Evolutionary conservation across 2,797 vertebrate species (phyloP).

Genomic region (Halcyon leucocephala): DNA sequence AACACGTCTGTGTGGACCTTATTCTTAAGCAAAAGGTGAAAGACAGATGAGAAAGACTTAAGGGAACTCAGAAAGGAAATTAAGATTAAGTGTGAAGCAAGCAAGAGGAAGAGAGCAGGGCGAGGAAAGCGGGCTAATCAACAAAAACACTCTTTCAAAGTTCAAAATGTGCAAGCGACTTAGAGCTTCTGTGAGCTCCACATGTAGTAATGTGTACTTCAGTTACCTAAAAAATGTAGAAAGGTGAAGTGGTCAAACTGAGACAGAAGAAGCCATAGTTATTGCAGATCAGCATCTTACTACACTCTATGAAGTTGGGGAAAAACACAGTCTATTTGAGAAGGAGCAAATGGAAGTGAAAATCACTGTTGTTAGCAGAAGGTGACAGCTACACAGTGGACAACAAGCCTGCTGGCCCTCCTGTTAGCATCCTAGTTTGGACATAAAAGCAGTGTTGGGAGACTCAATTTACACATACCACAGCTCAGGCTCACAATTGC

Average conservation of each 20-base stretch:
- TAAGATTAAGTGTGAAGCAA: background rate
- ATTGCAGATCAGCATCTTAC: background rate
- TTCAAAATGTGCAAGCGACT: background rate
- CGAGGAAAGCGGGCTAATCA: background rate
- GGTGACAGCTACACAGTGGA: background rate
- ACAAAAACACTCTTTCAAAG: background rate
- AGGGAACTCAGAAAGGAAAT: background rate
- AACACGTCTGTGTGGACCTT: background rate
- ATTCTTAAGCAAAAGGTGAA: background rate
- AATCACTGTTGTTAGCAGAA: background rate
- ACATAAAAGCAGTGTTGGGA: background rate
- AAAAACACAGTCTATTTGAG: background rate
- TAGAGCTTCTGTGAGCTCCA: background rate
- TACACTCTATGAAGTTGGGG: background rate
- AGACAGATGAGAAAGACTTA: background rate
- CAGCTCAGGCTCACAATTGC: background rate
- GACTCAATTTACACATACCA: background rate
- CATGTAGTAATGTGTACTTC: rapidly evolving
- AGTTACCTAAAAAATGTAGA: background rate
- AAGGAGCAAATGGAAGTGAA: background rate
- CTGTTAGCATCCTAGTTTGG: background rate
- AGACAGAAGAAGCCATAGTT: background rate
- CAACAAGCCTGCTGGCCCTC: background rate
- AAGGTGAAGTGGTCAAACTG: background rate
- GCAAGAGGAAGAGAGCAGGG: background rate